These are phyloP conservation scores for Peromyscus polionotus DNA, from an alignment of 2,113 vertebrate species.

Conservation along the genomic window DNA sequence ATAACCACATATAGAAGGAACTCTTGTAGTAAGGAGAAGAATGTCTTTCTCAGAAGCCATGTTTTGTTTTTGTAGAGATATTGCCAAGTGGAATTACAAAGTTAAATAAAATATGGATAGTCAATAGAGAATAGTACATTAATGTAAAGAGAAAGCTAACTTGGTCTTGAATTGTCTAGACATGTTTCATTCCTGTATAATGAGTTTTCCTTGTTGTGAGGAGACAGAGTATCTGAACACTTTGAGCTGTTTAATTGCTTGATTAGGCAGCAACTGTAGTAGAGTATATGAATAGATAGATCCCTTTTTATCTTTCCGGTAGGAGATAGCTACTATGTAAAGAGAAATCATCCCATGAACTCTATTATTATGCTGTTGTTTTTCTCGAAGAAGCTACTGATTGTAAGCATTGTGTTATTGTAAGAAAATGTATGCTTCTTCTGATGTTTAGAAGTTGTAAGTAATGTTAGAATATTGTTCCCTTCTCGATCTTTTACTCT, in stretches of 20 bases:
- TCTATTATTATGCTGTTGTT: neutral
- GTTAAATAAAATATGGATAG: slow-evolving; percentile 53
- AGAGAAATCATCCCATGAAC: slow-evolving; percentile 17
- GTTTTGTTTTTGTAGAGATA: slow-evolving; percentile 59
- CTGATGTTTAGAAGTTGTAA: slow-evolving; percentile 10
- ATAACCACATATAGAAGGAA: neutral
- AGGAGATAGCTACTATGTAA: slow-evolving; percentile 19
- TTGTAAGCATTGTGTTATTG: slow-evolving; percentile 20
- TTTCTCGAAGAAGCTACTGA: slow-evolving; percentile 44
- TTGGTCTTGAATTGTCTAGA: slow-evolving; percentile 52
- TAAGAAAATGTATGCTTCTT: slow-evolving; percentile 42
- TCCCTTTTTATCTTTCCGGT: slow-evolving; percentile 53
- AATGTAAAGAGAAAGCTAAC: slow-evolving; percentile 60
- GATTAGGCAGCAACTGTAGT: slow-evolving; percentile 30
- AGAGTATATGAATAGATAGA: slow-evolving; percentile 42
- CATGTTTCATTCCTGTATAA: slow-evolving; percentile 69
- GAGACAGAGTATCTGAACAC: slow-evolving; percentile 40
- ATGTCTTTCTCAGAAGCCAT: neutral
- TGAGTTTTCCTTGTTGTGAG: slow-evolving; percentile 56
- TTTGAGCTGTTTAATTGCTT: slow-evolving; percentile 66
- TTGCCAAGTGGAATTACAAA: slow-evolving; percentile 10
- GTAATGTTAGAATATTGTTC: slow-evolving; percentile 6
- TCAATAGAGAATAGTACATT: neutral
- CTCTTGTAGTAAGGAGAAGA: slow-evolving; percentile 17
- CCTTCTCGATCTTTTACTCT: neutral